Base-by-base conservation (phyloP, 2,113 vertebrate genomes). In the Urocitellus parryii region DNA sequence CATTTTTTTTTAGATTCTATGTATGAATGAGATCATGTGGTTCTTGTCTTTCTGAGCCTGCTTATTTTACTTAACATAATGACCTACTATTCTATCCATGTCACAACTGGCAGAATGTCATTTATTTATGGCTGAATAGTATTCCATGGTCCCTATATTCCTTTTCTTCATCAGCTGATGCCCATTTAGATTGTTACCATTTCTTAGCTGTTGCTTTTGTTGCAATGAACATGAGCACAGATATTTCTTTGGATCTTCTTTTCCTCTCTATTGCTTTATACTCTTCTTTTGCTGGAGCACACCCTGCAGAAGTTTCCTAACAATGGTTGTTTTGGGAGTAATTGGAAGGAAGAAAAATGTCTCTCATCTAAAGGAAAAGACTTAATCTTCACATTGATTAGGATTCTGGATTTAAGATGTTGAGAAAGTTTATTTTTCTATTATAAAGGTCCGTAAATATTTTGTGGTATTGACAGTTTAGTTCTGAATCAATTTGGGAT, bases 401-500 rank as follows among this genome's bases (percentile, higher is more conserved):
- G 67, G 29, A 67, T 70, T 85, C 58, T 67, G 42, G 24, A 72
- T 92, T 39, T 80, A 74, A 74, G 89, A 81, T 88, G 45, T 5
- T 84, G 8, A 70, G 24, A 8, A 42, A 63, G 37, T 32, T 51
- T n/a, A 37, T 58, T 10, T 27, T 85, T 32, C 34, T 58, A 9
- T 63, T 74, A 27, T 63, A 84, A 84, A 77, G 17, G 6, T 67
- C 11, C 18, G 13, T 20, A 88, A 4, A 37, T 56, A 16, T 88
- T 96, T 93, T 82, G 24, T 93, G 29, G 16, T 51, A 51, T 56
- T 93, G 27, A 58, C 27, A n/a, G 73, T 67, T 88, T 51, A 51
- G 16, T 58, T 20, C 83, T 79, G 63, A 39, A 56, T 63, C 22
- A 39, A 70, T 53, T 45, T 88, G 79, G 37, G 68, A 51, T 88